A percentile compares a stretch with the other conserved stretches of the same genome.
Evolutionary conservation across 2,113 vertebrate genomes (phyloP).

Genomic region (Campylomormyrus numenius): DNA sequence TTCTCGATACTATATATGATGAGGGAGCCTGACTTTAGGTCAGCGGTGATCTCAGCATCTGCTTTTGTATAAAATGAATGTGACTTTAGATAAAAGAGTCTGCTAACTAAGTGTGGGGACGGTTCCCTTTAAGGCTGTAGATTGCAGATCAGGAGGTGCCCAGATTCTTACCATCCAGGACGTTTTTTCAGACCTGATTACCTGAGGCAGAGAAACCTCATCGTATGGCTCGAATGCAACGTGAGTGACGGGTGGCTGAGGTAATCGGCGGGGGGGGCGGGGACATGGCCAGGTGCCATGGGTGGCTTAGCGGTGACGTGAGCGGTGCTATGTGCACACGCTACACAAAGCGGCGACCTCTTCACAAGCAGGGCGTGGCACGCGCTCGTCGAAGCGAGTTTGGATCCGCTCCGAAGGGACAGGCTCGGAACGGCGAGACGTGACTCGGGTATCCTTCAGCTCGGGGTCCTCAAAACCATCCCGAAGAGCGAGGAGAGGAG

Average conservation of each 20-base stretch:
- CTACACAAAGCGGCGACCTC: constrained; percentile 32
- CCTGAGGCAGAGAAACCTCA: constrained; percentile 40
- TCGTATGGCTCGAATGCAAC: constrained; percentile 46
- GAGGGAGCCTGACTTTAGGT: background rate
- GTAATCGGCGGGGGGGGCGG: constrained; percentile 18
- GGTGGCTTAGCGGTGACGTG: background rate
- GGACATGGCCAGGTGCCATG: background rate
- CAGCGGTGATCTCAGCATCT: too few species aligned
- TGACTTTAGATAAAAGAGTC: background rate
- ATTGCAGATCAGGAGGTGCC: background rate
- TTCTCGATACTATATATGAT: background rate
- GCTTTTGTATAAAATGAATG: background rate
- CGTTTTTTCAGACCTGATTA: constrained; percentile 37
- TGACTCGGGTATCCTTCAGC: background rate
- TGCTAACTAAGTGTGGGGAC: background rate
- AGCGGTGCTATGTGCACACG: constrained; percentile 26
- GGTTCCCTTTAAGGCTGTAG: background rate
- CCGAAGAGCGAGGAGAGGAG: background rate
- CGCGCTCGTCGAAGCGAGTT: constrained; percentile 47
- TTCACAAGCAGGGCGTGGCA: constrained; percentile 35
- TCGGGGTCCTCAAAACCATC: background rate
- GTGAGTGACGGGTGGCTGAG: background rate
- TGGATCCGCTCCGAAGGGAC: constrained; percentile 23
- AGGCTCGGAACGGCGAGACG: background rate
- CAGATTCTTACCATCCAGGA: background rate